Evolutionary conservation across 1,140 invertebrate species (phyloP).

Genomic region (Drosophila funebris): DNA sequence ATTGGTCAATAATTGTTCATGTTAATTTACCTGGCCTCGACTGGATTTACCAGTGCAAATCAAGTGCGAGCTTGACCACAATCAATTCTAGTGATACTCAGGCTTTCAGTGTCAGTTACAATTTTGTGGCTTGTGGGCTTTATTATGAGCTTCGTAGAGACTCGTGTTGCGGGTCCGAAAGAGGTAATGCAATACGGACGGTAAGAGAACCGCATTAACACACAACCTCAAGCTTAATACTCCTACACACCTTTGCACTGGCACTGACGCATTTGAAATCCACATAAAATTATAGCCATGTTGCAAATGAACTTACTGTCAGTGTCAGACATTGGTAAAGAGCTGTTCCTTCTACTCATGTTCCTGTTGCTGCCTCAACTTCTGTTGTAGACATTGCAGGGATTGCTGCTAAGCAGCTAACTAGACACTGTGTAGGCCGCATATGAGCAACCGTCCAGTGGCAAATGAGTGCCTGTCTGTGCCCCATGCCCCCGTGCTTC

Average conservation of each 20-base stretch:
- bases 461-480: neutral
- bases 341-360: neutral
- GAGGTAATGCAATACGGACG: too few relatives aligned
- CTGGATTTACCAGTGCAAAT: neutral
- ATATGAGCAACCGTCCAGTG: neutral
- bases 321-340: slow-evolving; percentile 38
- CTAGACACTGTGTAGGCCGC: slow-evolving; percentile 13
- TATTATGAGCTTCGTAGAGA: slow-evolving; percentile 20
- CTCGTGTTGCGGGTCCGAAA: neutral
- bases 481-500: neutral
- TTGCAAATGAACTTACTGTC: slow-evolving; percentile 59
- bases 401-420: slow-evolving; percentile 6
- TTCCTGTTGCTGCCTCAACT: neutral
- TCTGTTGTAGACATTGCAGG: neutral
- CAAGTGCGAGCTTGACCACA: slow-evolving; percentile 15
- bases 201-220: neutral
- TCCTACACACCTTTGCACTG: neutral
- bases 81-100: neutral
- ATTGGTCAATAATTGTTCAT: too few relatives aligned
- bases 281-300: slow-evolving; percentile 63
- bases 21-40: too few relatives aligned
- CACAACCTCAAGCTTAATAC: neutral
- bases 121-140: slow-evolving; percentile 15
- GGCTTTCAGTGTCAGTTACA: slow-evolving; percentile 5
- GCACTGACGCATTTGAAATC: slow-evolving; percentile 7